Conservation (phyloP, 1,140 invertebrate genomes). For the Amphibalanus amphitrite region DNA sequence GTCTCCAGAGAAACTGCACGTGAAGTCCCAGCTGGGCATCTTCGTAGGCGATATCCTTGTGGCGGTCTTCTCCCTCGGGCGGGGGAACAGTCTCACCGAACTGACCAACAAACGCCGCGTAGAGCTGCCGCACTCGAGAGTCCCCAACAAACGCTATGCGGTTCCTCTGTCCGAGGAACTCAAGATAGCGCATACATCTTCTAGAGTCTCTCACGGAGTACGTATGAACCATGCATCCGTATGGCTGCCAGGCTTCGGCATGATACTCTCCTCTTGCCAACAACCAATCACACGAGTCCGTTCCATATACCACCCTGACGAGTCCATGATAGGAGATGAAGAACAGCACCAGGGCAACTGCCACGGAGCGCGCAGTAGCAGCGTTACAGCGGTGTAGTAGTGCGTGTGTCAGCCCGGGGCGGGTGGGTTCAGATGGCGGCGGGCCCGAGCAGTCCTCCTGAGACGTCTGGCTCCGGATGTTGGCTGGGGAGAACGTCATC, state of each 20-base stretch:
- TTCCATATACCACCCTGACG: constrained; percentile 72
- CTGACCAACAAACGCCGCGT: constrained; percentile 53
- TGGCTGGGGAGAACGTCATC: neutral
- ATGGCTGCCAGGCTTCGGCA: constrained; percentile 90
- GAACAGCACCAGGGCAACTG: constrained; percentile 61
- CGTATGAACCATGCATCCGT: constrained; percentile 92
- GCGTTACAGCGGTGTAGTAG: constrained; percentile 11
- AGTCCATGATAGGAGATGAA: constrained; percentile 83
- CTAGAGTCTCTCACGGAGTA: constrained; percentile 77
- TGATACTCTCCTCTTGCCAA: constrained; percentile 84
- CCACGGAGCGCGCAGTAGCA: constrained; percentile 30
- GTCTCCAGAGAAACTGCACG: neutral
- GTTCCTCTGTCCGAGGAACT: constrained; percentile 76
- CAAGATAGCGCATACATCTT: constrained; percentile 74
- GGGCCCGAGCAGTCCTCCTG: too few relatives aligned
- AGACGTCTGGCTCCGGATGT: neutral
- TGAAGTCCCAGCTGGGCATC: constrained; percentile 31
- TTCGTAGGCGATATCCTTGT: constrained; percentile 42
- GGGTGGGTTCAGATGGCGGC: neutral
- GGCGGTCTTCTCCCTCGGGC: constrained; percentile 25
- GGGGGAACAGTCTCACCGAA: constrained; percentile 1
- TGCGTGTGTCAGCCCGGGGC: neutral
- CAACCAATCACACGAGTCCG: constrained; percentile 85
- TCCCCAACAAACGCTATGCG: constrained; percentile 86
- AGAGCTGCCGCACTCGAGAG: constrained; percentile 64